Percentiles rank a stretch among this genome's conserved stretches.
Conservation (phyloP, 2,888 invertebrate genomes). For the Sepiola atlantica region DNA sequence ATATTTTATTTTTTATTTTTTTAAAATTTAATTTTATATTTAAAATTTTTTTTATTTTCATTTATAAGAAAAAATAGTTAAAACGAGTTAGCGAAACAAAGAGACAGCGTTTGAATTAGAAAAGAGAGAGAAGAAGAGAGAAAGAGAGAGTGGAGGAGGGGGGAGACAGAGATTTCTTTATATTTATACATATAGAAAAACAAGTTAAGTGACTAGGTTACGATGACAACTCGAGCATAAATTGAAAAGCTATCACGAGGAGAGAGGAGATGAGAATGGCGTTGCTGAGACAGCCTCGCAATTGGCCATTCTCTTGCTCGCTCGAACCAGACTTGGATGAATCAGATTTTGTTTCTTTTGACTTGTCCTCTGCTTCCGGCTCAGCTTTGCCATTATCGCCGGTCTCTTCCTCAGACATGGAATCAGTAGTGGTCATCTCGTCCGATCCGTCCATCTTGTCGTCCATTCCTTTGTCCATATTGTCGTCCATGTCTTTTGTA, state of each 20-base stretch:
- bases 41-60: too few species aligned
- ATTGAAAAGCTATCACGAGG: not conserved
- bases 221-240: not conserved
- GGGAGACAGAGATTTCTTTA: not conserved
- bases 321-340: not conserved
- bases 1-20: not conserved
- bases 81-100: too few species aligned
- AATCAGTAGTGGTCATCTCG: not conserved
- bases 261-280: not conserved
- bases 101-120: not conserved
- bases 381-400: not conserved
- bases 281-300: not conserved
- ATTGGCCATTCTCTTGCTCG: not conserved
- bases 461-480: not conserved
- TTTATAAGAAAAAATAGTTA: too few species aligned
- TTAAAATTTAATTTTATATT: too few species aligned
- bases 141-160: not conserved
- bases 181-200: conserved; percentile 12
- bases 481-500: not conserved
- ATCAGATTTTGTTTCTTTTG: not conserved
- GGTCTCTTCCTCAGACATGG: not conserved
- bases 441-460: not conserved
- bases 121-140: not conserved
- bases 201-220: not conserved
- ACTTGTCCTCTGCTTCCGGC: not conserved